These are phyloP conservation scores for Peribatodes rhomboidaria DNA, from an alignment of 2,888 invertebrate species.

Conservation along the genomic window DNA sequence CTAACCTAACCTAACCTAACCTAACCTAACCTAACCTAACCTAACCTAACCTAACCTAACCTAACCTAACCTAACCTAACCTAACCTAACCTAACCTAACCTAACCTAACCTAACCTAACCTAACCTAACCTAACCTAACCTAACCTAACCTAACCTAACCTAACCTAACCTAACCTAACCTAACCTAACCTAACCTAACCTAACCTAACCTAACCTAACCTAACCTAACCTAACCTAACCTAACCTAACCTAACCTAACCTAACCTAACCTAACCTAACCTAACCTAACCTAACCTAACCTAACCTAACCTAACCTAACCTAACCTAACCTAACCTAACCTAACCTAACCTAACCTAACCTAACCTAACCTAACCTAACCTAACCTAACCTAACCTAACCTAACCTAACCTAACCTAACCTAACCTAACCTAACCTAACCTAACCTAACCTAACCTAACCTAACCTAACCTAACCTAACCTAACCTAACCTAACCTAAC, in stretches of 20 bases:
- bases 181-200: slow-evolving; percentile 31
- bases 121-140: slow-evolving; percentile 23
- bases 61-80: slow-evolving; percentile 32
- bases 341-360: slow-evolving; percentile 40
- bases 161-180: slow-evolving; percentile 32
- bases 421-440: slow-evolving; percentile 38
- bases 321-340: slow-evolving; percentile 31
- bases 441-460: slow-evolving; percentile 46
- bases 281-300: slow-evolving; percentile 25
- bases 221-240: slow-evolving; percentile 30
- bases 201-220: slow-evolving; percentile 30
- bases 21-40: slow-evolving; percentile 44
- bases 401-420: slow-evolving; percentile 43
- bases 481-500: slow-evolving; percentile 48
- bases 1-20: slow-evolving; percentile 42
- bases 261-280: slow-evolving; percentile 30
- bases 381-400: slow-evolving; percentile 34
- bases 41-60: slow-evolving; percentile 36
- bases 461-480: slow-evolving; percentile 43
- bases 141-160: slow-evolving; percentile 32
- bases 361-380: slow-evolving; percentile 40
- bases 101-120: slow-evolving; percentile 35
- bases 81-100: slow-evolving; percentile 32
- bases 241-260: slow-evolving; percentile 30
- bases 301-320: slow-evolving; percentile 28